A percentile compares a stretch with the other conserved stretches of the same genome.
Conservation (phyloP, 2,888 invertebrate genomes). For the Minunthozetes semirufus region DNA sequence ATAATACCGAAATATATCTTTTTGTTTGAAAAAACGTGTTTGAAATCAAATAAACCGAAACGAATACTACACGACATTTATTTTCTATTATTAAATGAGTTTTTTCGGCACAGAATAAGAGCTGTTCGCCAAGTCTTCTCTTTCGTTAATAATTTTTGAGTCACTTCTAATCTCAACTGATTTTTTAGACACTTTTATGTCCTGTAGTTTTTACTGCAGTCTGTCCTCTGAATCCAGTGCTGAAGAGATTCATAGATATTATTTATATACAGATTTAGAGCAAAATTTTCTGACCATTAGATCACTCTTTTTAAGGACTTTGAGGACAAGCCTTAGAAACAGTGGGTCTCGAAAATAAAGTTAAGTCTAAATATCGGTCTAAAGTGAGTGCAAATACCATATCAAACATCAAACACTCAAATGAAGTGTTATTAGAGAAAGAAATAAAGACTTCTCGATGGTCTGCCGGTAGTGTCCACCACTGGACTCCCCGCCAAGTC, state of each 20-base stretch:
- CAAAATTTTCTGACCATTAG: neutral
- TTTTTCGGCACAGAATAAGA: neutral
- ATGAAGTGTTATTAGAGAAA: conserved; percentile 12
- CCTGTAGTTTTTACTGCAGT: neutral
- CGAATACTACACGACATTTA: neutral
- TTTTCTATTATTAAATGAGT: neutral
- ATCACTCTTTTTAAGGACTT: neutral
- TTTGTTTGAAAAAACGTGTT: neutral
- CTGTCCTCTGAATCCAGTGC: neutral
- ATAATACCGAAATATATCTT: conserved; percentile 11
- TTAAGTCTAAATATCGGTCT: neutral
- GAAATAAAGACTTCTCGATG: neutral
- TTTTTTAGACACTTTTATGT: conserved; percentile 3
- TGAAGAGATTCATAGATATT: neutral
- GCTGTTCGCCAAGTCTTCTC: neutral
- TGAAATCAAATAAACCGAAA: neutral
- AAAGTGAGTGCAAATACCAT: neutral
- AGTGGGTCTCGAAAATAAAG: neutral
- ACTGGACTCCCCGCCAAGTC: conserved; percentile 15
- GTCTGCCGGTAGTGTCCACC: neutral
- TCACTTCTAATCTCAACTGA: conserved; percentile 1
- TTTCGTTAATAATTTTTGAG: neutral
- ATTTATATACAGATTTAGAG: neutral
- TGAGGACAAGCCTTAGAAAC: neutral
- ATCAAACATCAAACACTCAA: conserved; percentile 11